Percentiles rank a stretch among this genome's conserved stretches.
These are phyloP conservation scores for Antitype chi DNA, from an alignment of 2,888 invertebrate species.

Conservation along the genomic window DNA sequence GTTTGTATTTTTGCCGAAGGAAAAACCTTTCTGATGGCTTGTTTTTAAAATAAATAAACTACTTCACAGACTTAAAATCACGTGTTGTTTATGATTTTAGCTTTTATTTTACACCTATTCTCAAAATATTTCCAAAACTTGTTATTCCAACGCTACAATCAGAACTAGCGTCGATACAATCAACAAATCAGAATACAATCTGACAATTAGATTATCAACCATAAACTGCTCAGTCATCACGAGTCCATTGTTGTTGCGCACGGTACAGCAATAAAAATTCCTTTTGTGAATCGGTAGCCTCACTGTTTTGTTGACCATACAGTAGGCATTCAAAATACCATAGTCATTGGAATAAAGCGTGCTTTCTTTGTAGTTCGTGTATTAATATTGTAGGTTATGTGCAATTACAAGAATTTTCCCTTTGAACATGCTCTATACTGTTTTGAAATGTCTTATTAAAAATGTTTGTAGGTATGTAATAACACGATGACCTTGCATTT, in stretches of 20 bases:
- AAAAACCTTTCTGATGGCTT: neutral
- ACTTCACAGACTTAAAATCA: neutral
- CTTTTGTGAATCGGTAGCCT: constrained; percentile 74
- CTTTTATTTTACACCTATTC: neutral
- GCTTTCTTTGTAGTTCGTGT: constrained; percentile 45
- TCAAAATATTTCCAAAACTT: constrained; percentile 1
- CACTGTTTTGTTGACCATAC: constrained; percentile 76
- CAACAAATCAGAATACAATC: constrained; percentile 84
- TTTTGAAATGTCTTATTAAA: constrained; percentile 41
- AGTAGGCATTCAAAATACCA: constrained; percentile 64
- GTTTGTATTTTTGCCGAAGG: neutral
- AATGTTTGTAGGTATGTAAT: constrained; percentile 13
- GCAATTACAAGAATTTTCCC: constrained; percentile 46
- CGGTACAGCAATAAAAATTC: constrained; percentile 74
- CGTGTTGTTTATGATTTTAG: neutral
- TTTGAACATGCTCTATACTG: constrained; percentile 22
- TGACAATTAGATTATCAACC: constrained; percentile 86
- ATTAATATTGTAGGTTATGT: constrained; percentile 49
- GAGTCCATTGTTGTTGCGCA: constrained; percentile 76
- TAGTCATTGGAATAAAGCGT: constrained; percentile 71
- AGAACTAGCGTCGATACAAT: constrained; percentile 75
- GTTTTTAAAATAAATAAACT: neutral
- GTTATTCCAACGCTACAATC: constrained; percentile 72
- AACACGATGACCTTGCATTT: constrained; percentile 37
- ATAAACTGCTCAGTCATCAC: constrained; percentile 81